Conservation (phyloP, 2,888 invertebrate species). For the Ophion obscuratus region DNA sequence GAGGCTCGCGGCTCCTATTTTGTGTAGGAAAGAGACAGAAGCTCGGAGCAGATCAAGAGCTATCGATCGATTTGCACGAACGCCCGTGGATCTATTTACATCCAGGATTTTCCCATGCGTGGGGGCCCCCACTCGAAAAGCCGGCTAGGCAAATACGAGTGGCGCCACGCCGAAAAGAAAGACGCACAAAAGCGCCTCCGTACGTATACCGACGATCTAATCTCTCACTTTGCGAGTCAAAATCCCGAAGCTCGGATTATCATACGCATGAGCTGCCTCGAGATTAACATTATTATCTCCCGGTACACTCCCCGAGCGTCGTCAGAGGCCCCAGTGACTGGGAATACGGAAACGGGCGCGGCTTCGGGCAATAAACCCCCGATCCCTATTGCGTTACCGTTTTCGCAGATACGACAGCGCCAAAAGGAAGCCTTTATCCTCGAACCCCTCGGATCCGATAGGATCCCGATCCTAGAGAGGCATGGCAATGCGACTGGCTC, state of each 20-base stretch:
- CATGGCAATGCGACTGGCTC: neutral
- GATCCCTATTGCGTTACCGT: neutral
- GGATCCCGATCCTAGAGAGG: neutral
- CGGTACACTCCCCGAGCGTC: slow-evolving; percentile 2
- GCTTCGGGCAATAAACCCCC: neutral
- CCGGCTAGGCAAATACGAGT: slow-evolving; percentile 21
- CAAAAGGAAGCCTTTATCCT: neutral
- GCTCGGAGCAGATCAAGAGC: slow-evolving; percentile 4
- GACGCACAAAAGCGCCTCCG: neutral
- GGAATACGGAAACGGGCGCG: slow-evolving; percentile 1
- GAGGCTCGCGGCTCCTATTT: neutral
- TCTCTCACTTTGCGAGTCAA: slow-evolving; percentile 11
- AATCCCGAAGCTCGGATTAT: neutral
- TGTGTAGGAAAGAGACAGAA: neutral
- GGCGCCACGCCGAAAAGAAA: slow-evolving; percentile 25
- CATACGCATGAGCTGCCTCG: slow-evolving; percentile 13
- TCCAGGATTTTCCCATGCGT: slow-evolving; percentile 4
- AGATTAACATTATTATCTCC: slow-evolving; percentile 32
- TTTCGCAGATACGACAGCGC: slow-evolving; percentile 1
- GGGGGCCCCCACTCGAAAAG: neutral
- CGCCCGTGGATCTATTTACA: slow-evolving; percentile 16
- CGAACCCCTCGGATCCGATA: neutral
- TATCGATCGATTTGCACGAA: slow-evolving; percentile 41
- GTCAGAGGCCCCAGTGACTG: neutral
- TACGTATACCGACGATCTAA: neutral